Evolutionary conservation across 2,888 invertebrate genomes (phyloP).

Genomic region (Dasysyrphus albostriatus): DNA sequence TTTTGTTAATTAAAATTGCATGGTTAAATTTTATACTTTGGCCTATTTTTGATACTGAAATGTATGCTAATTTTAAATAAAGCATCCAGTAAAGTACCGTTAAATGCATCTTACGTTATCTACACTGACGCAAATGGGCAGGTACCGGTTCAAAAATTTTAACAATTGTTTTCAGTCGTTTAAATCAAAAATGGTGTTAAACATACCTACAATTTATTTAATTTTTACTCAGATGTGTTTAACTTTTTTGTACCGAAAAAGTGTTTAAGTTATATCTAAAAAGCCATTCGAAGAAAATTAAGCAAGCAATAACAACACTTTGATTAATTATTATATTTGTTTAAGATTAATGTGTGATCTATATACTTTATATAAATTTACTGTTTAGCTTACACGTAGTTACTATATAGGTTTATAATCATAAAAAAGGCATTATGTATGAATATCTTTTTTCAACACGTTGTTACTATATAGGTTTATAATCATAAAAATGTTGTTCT

Average conservation of each 20-base stretch:
- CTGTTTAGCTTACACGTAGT: not conserved
- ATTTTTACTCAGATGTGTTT: not conserved
- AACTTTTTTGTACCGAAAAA: not conserved
- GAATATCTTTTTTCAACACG: too few species aligned
- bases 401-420: not conserved
- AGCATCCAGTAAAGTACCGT: slow-evolving; percentile 88
- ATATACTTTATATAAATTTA: not conserved
- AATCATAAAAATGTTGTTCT: not conserved
- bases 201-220: not conserved
- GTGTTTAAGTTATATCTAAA: not conserved
- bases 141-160: slow-evolving; percentile 85
- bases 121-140: slow-evolving; percentile 98
- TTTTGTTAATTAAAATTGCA: slow-evolving; percentile 1
- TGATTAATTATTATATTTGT: not conserved
- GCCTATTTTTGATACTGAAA: not conserved
- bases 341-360: not conserved
- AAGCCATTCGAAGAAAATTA: slow-evolving; percentile 24
- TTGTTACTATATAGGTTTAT: not conserved
- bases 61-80: slow-evolving; percentile 49
- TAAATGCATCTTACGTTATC: slow-evolving; percentile 96
- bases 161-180: not conserved
- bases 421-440: too few species aligned
- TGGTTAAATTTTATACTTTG: slow-evolving; percentile 5
- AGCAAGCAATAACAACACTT: slow-evolving; percentile 14
- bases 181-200: not conserved